A percentile compares a stretch with the other conserved stretches of the same genome.
These are phyloP conservation scores for Diglossa cyanea DNA, from an alignment of 2,797 vertebrate species.

Conservation along the genomic window DNA sequence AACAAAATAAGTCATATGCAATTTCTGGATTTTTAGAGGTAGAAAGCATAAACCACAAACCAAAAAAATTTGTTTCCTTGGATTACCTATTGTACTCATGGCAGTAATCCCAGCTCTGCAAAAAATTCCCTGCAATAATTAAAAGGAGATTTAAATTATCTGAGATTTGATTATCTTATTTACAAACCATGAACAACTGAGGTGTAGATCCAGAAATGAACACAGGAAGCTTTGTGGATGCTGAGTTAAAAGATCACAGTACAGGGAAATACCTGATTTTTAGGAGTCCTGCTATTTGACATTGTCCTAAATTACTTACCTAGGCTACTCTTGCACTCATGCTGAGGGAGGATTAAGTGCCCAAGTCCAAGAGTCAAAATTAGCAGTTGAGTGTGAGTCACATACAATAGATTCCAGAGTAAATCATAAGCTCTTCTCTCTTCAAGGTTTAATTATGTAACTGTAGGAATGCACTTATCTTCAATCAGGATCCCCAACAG, in stretches of 20 bases:
- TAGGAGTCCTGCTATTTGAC: neutral
- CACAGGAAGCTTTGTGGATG: neutral
- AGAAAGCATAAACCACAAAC: neutral
- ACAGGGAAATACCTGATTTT: neutral
- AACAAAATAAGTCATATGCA: neutral
- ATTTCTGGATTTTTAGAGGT: neutral
- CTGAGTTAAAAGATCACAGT: neutral
- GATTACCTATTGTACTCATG: neutral
- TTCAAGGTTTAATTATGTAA: neutral
- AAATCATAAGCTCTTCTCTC: neutral
- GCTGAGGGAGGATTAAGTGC: neutral
- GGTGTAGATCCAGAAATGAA: neutral
- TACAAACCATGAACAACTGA: neutral
- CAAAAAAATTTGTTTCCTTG: neutral
- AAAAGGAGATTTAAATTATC: neutral
- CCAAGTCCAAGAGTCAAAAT: neutral
- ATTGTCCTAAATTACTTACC: neutral
- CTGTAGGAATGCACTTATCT: neutral
- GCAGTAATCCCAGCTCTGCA: neutral
- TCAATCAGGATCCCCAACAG: neutral
- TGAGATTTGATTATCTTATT: neutral
- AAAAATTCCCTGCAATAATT: neutral
- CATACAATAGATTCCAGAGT: neutral
- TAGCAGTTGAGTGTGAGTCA: neutral
- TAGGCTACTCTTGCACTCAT: neutral